Evolutionary conservation across 2,888 invertebrate species (phyloP).

Genomic region (Folsomia candida): DNA sequence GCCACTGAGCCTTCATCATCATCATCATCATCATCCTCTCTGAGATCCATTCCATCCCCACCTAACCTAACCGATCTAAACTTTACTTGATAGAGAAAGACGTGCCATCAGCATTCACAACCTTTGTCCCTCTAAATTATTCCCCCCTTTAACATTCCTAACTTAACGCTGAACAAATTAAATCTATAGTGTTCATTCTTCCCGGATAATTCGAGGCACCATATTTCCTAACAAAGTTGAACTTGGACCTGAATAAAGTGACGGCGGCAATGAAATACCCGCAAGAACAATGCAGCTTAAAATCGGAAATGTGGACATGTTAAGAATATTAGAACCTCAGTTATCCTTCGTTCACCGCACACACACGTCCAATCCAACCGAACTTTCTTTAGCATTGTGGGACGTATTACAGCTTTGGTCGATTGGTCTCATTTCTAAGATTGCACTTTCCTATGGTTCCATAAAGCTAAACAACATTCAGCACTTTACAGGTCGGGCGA

Average conservation of each 20-base stretch:
- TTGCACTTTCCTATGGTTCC: too few species aligned
- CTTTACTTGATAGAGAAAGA: background rate
- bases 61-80: background rate
- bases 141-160: too few species aligned
- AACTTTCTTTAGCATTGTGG: background rate
- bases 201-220: too few species aligned
- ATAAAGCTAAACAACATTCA: too few species aligned
- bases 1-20: too few species aligned
- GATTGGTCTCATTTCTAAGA: background rate
- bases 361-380: background rate
- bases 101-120: background rate
- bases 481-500: too few species aligned
- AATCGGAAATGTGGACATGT: background rate
- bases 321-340: background rate
- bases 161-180: too few species aligned
- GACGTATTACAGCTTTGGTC: background rate
- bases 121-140: too few species aligned
- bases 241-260: too few species aligned
- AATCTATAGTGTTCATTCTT: too few species aligned
- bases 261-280: background rate
- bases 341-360: background rate
- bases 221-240: too few species aligned
- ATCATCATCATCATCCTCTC: background rate
- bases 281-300: background rate
- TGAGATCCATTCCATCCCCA: background rate